A percentile compares a stretch with the other conserved stretches of the same genome.
Evolutionary conservation across 2,113 vertebrate species (phyloP).

Genomic region (Oreotrochilus melanogaster): DNA sequence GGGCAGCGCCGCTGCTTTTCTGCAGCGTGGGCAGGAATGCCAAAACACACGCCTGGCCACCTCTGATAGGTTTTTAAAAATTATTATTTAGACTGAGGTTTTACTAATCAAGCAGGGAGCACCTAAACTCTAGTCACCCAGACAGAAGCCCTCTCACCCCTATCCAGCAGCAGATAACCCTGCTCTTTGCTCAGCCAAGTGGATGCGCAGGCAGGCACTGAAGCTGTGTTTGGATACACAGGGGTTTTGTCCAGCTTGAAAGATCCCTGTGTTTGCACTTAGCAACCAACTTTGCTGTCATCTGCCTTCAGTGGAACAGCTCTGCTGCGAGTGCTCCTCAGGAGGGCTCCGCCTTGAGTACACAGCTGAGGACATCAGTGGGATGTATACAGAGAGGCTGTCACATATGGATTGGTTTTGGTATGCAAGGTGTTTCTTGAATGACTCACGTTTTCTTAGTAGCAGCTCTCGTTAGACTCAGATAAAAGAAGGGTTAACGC

Average conservation of each 20-base stretch:
- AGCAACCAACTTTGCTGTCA: slow-evolving; percentile 17
- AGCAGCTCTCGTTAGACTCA: not conserved
- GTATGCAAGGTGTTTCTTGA: slow-evolving; percentile 15
- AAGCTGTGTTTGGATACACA: not conserved
- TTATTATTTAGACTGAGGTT: slow-evolving; percentile 56
- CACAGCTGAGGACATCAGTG: not conserved
- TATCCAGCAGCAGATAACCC: not conserved
- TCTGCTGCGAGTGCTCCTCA: not conserved
- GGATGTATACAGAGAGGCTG: not conserved
- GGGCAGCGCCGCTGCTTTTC: not conserved
- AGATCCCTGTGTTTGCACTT: slow-evolving; percentile 22
- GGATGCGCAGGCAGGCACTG: not conserved
- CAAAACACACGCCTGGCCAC: not conserved
- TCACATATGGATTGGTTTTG: not conserved
- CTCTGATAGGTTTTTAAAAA: not conserved
- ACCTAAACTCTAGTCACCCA: slow-evolving; percentile 42
- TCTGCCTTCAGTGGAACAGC: not conserved
- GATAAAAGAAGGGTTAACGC: slow-evolving; percentile 51
- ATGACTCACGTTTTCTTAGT: not conserved
- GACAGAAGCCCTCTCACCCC: slow-evolving; percentile 53
- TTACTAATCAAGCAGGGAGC: slow-evolving; percentile 30
- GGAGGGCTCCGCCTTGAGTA: not conserved
- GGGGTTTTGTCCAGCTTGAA: slow-evolving; percentile 30
- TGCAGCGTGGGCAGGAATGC: not conserved
- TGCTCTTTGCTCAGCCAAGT: slow-evolving; percentile 20